Evolutionary conservation across 2,888 invertebrate genomes (phyloP), one percentile per base, ranked within the genome.

Genomic region (Chelonus formosanus): DNA sequence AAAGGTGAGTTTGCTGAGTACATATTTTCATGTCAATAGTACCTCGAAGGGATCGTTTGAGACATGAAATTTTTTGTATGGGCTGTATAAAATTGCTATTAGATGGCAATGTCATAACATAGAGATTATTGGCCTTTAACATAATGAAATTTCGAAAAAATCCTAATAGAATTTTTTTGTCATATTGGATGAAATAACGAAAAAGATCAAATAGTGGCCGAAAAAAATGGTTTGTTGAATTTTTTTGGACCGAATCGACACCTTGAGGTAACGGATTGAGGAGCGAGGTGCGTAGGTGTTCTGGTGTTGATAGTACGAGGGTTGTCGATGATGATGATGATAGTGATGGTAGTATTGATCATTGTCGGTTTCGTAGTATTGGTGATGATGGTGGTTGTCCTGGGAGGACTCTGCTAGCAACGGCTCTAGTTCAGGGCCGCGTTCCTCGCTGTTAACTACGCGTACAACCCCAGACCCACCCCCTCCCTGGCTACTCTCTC

Each of bases 401-500:
- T 77, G 77, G 78, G 78, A 78, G 76, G 80, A 75, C 76, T 82
- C 81, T 71, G 79, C 80, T 78, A 84, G 78, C 82, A 84, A 82
- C 78, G 82, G 83, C 79, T 84, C 83, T 80, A 83, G 80, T 74
- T 83, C 83, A 70, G 83, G 78, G 75, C 78, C 79, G 75, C 79
- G 81, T 73, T 82, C 82, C 78, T 80, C 78, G 76, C 70, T 75
- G 75, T 80, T 80, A 81, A 80, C 80, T 81, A 82, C 75, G 69
- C 73, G 75, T 72, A 74, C 76, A 80, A 80, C 78, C 80, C 80
- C 80, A 76, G 78, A 79, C 83, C 83, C 82, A 79, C 79, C 82
- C 82, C 80, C 80, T 79, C 82, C 83, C 83, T 83, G 82, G 82
- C 84, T 84, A 83, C 83, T 83, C 82, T 83, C 83, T 79, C 76